Evolutionary conservation across 2,888 invertebrate genomes (phyloP).

Genomic region (Eristalis arbustorum): DNA sequence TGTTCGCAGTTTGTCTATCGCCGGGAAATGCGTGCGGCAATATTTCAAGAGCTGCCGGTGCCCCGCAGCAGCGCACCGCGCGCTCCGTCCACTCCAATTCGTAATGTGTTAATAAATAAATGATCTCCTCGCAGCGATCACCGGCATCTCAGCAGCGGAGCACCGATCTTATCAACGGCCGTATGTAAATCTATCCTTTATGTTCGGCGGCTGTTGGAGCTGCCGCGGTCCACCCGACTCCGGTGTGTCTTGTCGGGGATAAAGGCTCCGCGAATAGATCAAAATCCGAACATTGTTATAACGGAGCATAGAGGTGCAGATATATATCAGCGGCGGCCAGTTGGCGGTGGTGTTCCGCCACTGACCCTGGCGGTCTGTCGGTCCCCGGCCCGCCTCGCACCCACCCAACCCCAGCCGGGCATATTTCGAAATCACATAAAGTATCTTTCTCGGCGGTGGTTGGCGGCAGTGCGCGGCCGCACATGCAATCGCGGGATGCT

Average conservation of each 20-base stretch:
- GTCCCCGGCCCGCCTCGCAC: not conserved
- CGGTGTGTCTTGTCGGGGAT: conserved; percentile 66
- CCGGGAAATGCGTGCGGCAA: conserved; percentile 66
- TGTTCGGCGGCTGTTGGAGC: conserved; percentile 57
- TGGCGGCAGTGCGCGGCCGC: conserved; percentile 19
- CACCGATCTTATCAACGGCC: conserved; percentile 63
- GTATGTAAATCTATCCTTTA: conserved; percentile 70
- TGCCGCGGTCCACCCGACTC: conserved; percentile 16
- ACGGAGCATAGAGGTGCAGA: conserved; percentile 68
- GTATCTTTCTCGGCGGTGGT: conserved; percentile 50
- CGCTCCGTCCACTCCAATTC: conserved; percentile 70
- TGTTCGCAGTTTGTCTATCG: conserved; percentile 67
- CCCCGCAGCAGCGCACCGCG: conserved; percentile 10
- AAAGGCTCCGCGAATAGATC: conserved; percentile 70
- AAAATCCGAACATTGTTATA: conserved; percentile 71
- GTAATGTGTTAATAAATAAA: conserved; percentile 71
- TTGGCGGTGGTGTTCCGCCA: conserved; percentile 31
- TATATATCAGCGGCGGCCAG: conserved; percentile 59
- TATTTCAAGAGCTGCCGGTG: conserved; percentile 52
- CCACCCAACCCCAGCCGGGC: conserved; percentile 17
- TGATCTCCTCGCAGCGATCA: conserved; percentile 68
- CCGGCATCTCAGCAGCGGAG: conserved; percentile 53
- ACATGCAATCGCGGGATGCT: conserved; percentile 65
- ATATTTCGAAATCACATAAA: conserved; percentile 69
- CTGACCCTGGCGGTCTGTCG: conserved; percentile 62